phyloP scores from a whole-genome alignment of 2,888 invertebrate genomes.

The Pristionchus maxplancki region DNA sequence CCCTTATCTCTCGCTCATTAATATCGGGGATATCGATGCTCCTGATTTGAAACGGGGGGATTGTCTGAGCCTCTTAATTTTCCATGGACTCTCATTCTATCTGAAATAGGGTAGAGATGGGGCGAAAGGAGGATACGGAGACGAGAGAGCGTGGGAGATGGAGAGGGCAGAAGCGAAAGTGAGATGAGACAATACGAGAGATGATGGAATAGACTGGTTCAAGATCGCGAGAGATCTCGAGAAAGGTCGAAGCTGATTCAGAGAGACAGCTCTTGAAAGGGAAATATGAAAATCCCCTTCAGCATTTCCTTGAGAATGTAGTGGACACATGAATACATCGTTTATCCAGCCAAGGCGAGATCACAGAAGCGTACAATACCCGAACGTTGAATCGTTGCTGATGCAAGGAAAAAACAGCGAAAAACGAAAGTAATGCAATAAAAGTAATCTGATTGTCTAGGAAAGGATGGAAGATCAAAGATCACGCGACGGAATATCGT shows the following conservation, averaged over 20 bases:
- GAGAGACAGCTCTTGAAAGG: neutral
- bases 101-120: neutral
- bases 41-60: no score
- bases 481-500: constrained; percentile 48
- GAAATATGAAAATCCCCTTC: no score
- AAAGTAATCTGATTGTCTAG: neutral
- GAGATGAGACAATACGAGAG: neutral
- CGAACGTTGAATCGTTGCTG: neutral
- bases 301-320: no score
- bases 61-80: neutral
- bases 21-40: no score
- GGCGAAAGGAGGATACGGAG: neutral
- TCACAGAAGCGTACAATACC: neutral
- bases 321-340: no score
- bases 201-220: neutral
- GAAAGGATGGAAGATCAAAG: neutral
- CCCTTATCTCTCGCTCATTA: no score
- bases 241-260: neutral
- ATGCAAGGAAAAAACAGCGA: neutral
- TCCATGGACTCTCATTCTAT: neutral
- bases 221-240: neutral
- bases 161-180: neutral
- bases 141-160: neutral
- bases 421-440: neutral
- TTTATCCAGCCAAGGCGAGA: no score